Evolutionary conservation across 2,113 vertebrate genomes (phyloP).

Genomic region (Gasterosteus nipponicus): DNA sequence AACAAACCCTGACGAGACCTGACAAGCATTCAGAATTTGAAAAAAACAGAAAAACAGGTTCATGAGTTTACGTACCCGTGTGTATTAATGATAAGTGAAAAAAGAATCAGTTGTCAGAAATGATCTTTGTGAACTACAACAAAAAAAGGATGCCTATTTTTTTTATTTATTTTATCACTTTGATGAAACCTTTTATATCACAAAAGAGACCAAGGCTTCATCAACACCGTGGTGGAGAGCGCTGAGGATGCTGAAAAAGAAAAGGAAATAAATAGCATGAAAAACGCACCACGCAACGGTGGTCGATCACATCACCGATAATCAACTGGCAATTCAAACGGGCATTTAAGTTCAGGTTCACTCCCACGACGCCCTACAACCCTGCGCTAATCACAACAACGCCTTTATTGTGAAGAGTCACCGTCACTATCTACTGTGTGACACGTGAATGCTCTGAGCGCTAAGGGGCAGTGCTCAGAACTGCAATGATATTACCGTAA

Average conservation of each 20-base stretch:
- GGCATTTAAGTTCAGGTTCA: neutral
- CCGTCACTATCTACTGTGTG: neutral
- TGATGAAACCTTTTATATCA: neutral
- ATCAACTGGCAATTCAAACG: neutral
- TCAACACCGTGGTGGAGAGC: too few species aligned
- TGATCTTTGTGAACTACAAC: neutral
- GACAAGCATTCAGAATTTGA: neutral
- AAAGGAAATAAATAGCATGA: too few species aligned
- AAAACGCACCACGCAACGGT: too few species aligned
- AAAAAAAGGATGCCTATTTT: neutral
- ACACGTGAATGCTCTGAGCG: neutral
- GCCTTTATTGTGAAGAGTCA: neutral
- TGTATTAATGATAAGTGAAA: neutral
- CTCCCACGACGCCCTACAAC: neutral
- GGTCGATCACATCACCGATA: too few species aligned
- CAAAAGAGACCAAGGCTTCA: neutral
- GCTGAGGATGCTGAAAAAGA: too few species aligned
- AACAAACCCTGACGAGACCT: constrained; percentile 7
- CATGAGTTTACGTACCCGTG: neutral
- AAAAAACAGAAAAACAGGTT: neutral
- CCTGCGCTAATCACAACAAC: neutral
- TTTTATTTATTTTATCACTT: neutral
- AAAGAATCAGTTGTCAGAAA: neutral
- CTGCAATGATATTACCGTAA: neutral
- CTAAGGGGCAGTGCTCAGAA: neutral